These are phyloP conservation scores for Myripristis murdjan DNA, from an alignment of 2,797 vertebrate genomes.

Conservation along the genomic window DNA sequence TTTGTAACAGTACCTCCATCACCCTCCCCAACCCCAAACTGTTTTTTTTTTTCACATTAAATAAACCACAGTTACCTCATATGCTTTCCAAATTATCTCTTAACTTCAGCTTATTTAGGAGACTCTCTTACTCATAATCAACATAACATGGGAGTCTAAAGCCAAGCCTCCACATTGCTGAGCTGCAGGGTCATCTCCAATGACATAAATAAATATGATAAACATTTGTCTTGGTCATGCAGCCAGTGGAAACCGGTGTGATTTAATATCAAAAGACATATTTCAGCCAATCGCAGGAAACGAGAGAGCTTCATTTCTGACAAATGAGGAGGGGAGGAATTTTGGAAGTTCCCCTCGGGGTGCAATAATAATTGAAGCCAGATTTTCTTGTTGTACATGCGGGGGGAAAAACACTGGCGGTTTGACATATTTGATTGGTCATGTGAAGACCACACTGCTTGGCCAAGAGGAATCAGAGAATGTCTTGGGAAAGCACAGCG, in stretches of 20 bases:
- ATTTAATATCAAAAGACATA: conserved; percentile 86
- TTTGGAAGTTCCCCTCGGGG: conserved; percentile 83
- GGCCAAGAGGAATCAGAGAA: conserved; percentile 69
- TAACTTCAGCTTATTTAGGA: conserved; percentile 80
- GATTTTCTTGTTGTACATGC: conserved; percentile 82
- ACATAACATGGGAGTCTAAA: conserved; percentile 67
- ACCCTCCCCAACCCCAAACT: conserved; percentile 66
- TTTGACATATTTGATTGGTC: conserved; percentile 86
- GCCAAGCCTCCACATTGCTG: conserved; percentile 71
- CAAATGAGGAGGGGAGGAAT: conserved; percentile 84
- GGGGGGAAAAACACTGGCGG: conserved; percentile 76
- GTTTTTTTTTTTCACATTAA: conserved; percentile 82
- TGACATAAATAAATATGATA: conserved; percentile 85
- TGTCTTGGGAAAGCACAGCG: conserved; percentile 58
- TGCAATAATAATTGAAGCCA: conserved; percentile 86
- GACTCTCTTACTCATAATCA: conserved; percentile 81
- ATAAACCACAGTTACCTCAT: conserved; percentile 84
- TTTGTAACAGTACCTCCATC: conserved; percentile 80
- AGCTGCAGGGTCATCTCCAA: conserved; percentile 78
- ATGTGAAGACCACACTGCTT: conserved; percentile 84
- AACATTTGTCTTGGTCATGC: conserved; percentile 85
- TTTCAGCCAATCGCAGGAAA: conserved; percentile 85
- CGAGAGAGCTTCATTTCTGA: conserved; percentile 84
- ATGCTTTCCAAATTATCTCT: conserved; percentile 79
- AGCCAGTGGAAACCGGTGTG: conserved; percentile 79